Base-by-base conservation (phyloP, 2,888 invertebrate genomes). In the Micoletzkya japonica region DNA sequence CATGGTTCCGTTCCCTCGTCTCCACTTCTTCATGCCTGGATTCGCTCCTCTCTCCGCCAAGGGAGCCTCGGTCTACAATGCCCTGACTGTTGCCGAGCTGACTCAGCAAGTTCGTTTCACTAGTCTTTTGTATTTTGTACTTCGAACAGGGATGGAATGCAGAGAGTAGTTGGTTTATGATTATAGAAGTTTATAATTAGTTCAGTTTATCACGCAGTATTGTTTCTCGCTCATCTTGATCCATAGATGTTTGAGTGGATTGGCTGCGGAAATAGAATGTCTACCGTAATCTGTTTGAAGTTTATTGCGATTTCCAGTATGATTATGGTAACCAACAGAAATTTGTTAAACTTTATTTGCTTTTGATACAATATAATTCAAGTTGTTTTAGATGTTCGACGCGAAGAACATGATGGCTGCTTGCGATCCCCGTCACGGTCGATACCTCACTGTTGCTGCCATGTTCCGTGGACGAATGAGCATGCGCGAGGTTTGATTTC, bases 1-100 rank as follows among this genome's bases (percentile, higher is more conserved):
- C 87, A 94, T 94, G 94, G 93, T 94, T 20, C 94, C 94, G 32
- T 94, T 94, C 88, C 94, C 94, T 72, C 91, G 95, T 86, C 90
- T 89, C 30, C 88, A 88, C 78, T 88, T 88, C 86, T 89, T 88
- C 85, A 88, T 89, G 87, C 88, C 88, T 39, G 88, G 88, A n/a
- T 95, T 95, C 86, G 95, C 95, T 0, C 95, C 95, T 0, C 89
- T 95, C 44, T 94, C 94, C 32, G 92, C 92, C 1, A 90, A 93
- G 82, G 93, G 82, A 68, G 73, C 78, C 24, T 73, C 77, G 24
- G 86, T 86, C 70, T 92, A 88, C 80, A 88, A 91, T 34, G 90
- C 91, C 2, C 85, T 90, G 30, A 89, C 91, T 20, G 91, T 92
- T 2, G 90, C 91, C n/a, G 93, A 92, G 83, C 88, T 92, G 37